phyloP scores from a whole-genome alignment of 2,797 vertebrate genomes.

The Onychomys leucogaster region DNA sequence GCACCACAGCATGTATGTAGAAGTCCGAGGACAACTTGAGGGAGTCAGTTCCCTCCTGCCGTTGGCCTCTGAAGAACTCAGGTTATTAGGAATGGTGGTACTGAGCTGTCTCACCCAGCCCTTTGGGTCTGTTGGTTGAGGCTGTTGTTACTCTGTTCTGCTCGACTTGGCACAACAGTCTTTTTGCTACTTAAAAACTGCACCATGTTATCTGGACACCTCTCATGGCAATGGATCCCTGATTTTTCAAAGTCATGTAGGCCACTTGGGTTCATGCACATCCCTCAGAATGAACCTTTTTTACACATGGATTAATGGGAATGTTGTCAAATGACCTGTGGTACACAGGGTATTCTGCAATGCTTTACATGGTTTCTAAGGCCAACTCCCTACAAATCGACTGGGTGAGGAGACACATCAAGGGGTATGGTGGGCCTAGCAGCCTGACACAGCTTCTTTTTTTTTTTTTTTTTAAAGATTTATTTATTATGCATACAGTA shows the following conservation, averaged over 20 bases:
- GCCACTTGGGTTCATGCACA: not conserved
- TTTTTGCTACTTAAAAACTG: rapidly evolving
- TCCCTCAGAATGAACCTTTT: not conserved
- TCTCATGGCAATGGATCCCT: not conserved
- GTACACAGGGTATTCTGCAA: not conserved
- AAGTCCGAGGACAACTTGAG: not conserved
- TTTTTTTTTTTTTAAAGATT: too few species aligned
- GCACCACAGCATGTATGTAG: not conserved
- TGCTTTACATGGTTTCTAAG: not conserved
- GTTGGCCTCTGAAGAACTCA: not conserved
- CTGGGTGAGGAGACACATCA: rapidly evolving
- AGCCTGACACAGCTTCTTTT: not conserved
- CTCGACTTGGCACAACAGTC: not conserved
- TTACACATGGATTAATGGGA: not conserved
- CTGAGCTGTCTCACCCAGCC: not conserved
- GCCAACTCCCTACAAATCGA: not conserved
- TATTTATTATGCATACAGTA: too few species aligned
- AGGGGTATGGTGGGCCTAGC: not conserved
- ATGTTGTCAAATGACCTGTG: not conserved
- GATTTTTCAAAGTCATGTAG: not conserved
- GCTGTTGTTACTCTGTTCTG: not conserved
- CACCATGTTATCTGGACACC: rapidly evolving
- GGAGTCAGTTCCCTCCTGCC: not conserved
- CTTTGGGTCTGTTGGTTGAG: not conserved
- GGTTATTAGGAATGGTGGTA: not conserved